Evolutionary conservation across 2,888 invertebrate species (phyloP), one percentile per base, ranked within the genome.

Genomic region (Lycaena phlaeas): DNA sequence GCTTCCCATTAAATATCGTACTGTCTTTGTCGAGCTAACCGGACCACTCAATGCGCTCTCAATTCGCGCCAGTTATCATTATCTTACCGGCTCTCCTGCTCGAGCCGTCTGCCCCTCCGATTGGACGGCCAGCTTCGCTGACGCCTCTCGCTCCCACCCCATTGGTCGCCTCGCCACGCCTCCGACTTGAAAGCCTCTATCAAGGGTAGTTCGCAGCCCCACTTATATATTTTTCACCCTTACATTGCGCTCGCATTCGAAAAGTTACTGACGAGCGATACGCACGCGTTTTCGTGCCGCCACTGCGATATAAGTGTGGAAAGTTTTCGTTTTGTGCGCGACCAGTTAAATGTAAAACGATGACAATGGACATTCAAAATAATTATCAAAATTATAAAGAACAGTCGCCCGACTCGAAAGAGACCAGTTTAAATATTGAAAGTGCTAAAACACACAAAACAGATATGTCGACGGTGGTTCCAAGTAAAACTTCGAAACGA

Each of bases 351-450:
- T 81, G 79, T 26, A 53, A 65, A 70, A 86, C 78, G 64, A 89
- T 90, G 88, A 90, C 89, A 77, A 90, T 91, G 90, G 91, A 91
- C 86, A 86, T 89, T 75, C 85, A 85, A 72, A 85, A 82, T 62
- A 79, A 64, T 59, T 81, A 75, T 52, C 77, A 78, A 70, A 79
- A 64, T 65, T 79, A 79, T 56, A 85, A 82, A 66, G 81, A 82
- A 40, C 57, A 69, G 10, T 75, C 84, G 45, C 77, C 85, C 18
- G 85, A 87, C 52, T 60, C 84, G 4, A 86, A 85, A 54, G 85
- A 76, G 45, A 67, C 66, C 34, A 78, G 68, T 64, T 65, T 70
- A 41, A 79, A 61, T 59, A 75, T 74, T 55, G 76, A 85, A 65
- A 77, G 81, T 77, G 71, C 86, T 26, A 78, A 86, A 67, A 76